phyloP scores from a whole-genome alignment of 2,888 invertebrate species.

The Leuctra nigra region DNA sequence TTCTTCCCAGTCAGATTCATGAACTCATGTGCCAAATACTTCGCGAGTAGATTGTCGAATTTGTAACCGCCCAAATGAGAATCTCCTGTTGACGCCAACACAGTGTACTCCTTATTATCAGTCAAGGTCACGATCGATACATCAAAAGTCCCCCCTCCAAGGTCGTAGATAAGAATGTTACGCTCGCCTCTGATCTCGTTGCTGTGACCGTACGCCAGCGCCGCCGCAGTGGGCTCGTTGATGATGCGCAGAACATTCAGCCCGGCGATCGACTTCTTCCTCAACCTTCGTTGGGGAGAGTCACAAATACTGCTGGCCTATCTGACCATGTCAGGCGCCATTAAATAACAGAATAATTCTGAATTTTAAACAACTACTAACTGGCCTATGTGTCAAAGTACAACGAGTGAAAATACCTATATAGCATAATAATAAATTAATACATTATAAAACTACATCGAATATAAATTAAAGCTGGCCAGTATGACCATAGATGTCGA shows the following conservation, averaged over 20 bases:
- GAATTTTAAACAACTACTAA: too few species aligned
- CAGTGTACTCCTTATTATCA: constrained; percentile 64
- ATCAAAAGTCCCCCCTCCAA: constrained; percentile 55
- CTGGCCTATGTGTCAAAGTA: too few species aligned
- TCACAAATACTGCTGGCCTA: too few species aligned
- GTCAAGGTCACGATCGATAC: constrained; percentile 48
- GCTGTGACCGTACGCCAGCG: constrained; percentile 47
- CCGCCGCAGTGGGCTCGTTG: constrained; percentile 76
- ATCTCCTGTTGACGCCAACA: constrained; percentile 72
- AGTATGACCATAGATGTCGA: too few species aligned
- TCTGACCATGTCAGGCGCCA: too few species aligned
- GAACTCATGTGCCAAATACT: constrained; percentile 72
- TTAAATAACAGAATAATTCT: too few species aligned
- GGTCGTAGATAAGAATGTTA: constrained; percentile 50
- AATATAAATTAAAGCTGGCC: too few species aligned
- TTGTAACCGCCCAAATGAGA: constrained; percentile 76
- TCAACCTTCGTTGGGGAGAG: too few species aligned
- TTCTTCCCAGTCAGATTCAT: constrained; percentile 68
- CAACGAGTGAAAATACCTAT: too few species aligned
- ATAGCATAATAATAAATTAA: too few species aligned
- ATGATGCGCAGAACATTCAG: constrained; percentile 84
- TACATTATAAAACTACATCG: too few species aligned
- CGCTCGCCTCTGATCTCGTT: constrained; percentile 50
- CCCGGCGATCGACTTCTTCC: constrained; percentile 36
- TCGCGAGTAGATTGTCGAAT: constrained; percentile 73